A percentile compares a stretch with the other conserved stretches of the same genome.
Conservation (phyloP, 37 sponge, comb jelly and placozoan species). For the Haliclona indistincta region DNA sequence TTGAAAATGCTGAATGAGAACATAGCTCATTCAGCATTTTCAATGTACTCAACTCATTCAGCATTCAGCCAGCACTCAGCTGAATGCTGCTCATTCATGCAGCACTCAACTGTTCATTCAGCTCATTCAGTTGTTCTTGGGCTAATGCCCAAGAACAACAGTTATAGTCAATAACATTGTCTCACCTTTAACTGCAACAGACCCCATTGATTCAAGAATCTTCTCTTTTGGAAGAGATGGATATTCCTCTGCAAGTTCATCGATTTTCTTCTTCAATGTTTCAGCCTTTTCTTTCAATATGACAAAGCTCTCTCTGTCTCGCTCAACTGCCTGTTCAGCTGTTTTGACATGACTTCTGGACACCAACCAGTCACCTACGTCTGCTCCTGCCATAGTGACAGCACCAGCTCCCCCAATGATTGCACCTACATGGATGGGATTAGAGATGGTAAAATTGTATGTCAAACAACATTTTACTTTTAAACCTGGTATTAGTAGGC, state of each 20-base stretch:
- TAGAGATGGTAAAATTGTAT: too few species aligned
- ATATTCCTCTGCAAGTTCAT: background rate
- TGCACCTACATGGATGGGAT: conserved; percentile 15
- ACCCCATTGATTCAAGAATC: background rate
- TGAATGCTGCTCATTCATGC: too few species aligned
- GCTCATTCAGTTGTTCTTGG: too few species aligned
- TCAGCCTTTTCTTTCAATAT: background rate
- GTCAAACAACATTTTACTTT: too few species aligned
- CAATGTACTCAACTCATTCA: too few species aligned
- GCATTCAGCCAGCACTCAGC: too few species aligned
- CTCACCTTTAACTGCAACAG: too few species aligned
- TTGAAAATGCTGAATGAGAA: too few species aligned
- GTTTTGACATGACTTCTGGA: background rate
- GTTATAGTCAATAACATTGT: too few species aligned
- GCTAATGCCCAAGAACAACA: too few species aligned
- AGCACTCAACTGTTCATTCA: too few species aligned
- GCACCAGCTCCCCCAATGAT: conserved; percentile 17
- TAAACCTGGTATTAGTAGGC: background rate
- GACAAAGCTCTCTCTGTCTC: background rate
- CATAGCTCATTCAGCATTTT: too few species aligned
- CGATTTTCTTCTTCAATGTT: background rate
- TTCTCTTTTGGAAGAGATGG: background rate
- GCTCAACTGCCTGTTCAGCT: background rate
- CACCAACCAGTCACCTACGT: conserved; percentile 16
- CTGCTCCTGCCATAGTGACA: conserved; percentile 32